These are phyloP conservation scores for Stratiomys singularior DNA, from an alignment of 2,888 invertebrate species.

Conservation along the genomic window DNA sequence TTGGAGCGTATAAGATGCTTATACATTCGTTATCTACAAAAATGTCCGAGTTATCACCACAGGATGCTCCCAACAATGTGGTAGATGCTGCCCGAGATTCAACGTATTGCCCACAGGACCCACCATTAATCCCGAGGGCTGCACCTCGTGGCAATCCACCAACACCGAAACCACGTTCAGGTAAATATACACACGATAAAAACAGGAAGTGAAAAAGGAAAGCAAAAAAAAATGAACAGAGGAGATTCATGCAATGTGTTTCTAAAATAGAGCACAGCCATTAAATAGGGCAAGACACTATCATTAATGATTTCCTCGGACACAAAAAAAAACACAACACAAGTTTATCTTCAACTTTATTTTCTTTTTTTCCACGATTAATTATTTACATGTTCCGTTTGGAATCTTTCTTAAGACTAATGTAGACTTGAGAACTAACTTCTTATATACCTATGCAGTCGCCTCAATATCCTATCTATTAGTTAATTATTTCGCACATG, in stretches of 20 bases:
- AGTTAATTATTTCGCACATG: too few species aligned
- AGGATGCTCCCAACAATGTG: slow-evolving; percentile 58
- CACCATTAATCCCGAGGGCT: slow-evolving; percentile 60
- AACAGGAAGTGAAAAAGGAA: neutral
- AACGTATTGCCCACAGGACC: slow-evolving; percentile 61
- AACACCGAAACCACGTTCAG: slow-evolving; percentile 65
- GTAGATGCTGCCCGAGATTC: slow-evolving; percentile 65
- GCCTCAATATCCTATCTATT: too few species aligned
- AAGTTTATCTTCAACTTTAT: too few species aligned
- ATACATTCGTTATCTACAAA: slow-evolving; percentile 47
- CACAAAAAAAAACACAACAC: too few species aligned
- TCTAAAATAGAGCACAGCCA: neutral
- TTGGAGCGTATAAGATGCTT: slow-evolving; percentile 37
- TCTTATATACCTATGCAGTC: too few species aligned
- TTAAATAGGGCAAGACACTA: neutral
- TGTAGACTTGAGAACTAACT: too few species aligned
- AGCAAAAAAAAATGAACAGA: neutral
- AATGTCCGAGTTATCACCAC: slow-evolving; percentile 56
- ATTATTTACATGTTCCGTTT: too few species aligned
- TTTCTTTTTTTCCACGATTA: too few species aligned
- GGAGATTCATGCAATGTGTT: neutral
- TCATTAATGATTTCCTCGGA: too few species aligned
- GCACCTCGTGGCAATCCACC: slow-evolving; percentile 63
- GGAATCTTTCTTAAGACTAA: too few species aligned
- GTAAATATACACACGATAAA: slow-evolving; percentile 54